These are phyloP conservation scores for Lycocerus yunnanus DNA, from an alignment of 2,888 invertebrate genomes.

Conservation along the genomic window DNA sequence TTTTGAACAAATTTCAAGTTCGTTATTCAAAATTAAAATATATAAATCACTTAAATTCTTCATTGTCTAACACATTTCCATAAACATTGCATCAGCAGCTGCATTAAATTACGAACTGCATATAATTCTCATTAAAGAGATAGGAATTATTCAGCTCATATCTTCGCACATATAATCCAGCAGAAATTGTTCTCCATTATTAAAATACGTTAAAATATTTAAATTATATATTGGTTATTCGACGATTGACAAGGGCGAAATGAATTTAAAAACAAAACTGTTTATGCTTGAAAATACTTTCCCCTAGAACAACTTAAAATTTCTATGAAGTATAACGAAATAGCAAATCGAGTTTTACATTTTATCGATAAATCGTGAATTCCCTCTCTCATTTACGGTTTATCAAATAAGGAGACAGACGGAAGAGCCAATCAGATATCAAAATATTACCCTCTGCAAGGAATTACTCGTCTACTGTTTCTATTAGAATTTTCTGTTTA, in stretches of 20 bases:
- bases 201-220: not conserved
- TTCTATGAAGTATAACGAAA: not conserved
- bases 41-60: not conserved
- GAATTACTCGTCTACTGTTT: conserved; percentile 16
- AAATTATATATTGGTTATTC: not conserved
- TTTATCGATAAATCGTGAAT: conserved; percentile 10
- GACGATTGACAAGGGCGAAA: not conserved
- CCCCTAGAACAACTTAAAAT: not conserved
- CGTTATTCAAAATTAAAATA: not conserved
- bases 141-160: not conserved
- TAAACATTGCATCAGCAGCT: not conserved
- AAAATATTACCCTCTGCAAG: conserved; percentile 12
- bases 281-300: not conserved
- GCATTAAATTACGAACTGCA: not conserved
- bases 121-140: not conserved
- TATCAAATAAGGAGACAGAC: conserved; percentile 33
- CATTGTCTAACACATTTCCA: not conserved
- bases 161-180: not conserved
- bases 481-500: conserved; percentile 7
- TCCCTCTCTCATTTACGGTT: conserved; percentile 26
- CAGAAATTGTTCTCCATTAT: not conserved
- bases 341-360: conserved; percentile 1
- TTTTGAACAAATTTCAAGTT: not conserved
- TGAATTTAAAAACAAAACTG: not conserved
- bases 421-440: conserved; percentile 33